These are phyloP conservation scores for Euglossa dilemma DNA, from an alignment of 1,140 invertebrate genomes.

Conservation along the genomic window DNA sequence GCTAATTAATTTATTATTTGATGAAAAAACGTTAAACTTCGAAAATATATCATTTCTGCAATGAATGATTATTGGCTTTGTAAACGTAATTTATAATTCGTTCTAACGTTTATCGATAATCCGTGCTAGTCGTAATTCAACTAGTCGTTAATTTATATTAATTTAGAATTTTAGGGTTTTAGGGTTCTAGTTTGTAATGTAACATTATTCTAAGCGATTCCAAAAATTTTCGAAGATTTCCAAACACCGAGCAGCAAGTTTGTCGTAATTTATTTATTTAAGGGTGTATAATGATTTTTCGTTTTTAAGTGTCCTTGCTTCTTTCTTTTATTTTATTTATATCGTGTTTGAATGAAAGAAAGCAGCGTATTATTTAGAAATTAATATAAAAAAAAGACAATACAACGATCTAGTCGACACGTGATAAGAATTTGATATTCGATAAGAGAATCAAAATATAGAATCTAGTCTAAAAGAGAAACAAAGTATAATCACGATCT, in stretches of 20 bases:
- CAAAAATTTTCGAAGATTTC: constrained; percentile 3
- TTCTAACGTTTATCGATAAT: not conserved
- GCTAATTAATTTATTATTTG: not conserved
- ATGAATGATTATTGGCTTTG: not conserved
- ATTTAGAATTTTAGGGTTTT: not conserved
- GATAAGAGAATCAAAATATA: constrained; percentile 2
- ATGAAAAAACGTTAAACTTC: not conserved
- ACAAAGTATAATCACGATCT: not conserved
- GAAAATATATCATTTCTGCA: not conserved
- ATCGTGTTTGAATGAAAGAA: not conserved
- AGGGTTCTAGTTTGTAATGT: not conserved
- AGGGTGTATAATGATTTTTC: not conserved
- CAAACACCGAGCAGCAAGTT: not conserved
- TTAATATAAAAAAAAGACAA: not conserved
- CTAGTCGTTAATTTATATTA: constrained; percentile 4
- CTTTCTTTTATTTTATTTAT: not conserved
- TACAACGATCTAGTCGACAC: constrained; percentile 17
- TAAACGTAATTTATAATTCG: constrained; percentile 8
- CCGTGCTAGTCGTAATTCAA: not conserved
- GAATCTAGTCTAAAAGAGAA: constrained; percentile 18
- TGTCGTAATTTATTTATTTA: constrained; percentile 1
- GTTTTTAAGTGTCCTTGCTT: not conserved
- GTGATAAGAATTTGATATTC: constrained; percentile 9
- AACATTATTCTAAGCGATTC: not conserved
- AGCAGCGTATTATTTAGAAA: not conserved